Conservation (phyloP, 2,888 invertebrate species). For the Micropterix aruncella region DNA sequence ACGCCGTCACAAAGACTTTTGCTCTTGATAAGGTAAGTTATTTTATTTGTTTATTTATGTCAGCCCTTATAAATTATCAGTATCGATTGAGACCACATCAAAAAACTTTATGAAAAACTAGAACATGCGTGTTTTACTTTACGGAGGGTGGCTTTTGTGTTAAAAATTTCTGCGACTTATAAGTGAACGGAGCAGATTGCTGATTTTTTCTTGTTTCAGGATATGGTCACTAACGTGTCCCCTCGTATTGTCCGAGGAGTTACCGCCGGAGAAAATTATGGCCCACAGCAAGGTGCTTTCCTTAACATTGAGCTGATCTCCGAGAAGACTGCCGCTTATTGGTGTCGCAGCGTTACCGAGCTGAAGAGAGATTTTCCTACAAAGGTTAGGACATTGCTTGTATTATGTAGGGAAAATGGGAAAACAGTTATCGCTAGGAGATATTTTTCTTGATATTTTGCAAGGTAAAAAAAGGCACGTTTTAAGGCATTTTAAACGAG, state of each 20-base stretch:
- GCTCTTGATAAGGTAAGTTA: slow-evolving; percentile 88
- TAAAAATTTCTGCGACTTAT: slow-evolving; percentile 2
- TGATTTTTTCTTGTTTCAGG: slow-evolving; percentile 35
- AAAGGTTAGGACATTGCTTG: too few species aligned
- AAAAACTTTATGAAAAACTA: too few species aligned
- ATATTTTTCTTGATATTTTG: too few species aligned
- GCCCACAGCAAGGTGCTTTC: slow-evolving; percentile 94
- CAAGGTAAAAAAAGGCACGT: too few species aligned
- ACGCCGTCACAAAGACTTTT: slow-evolving; percentile 96
- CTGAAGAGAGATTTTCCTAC: slow-evolving; percentile 84
- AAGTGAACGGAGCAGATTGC: slow-evolving; percentile 1
- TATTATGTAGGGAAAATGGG: too few species aligned
- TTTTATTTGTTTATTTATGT: too few species aligned
- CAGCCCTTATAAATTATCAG: too few species aligned
- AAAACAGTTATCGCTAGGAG: too few species aligned
- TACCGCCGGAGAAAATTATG: slow-evolving; percentile 81
- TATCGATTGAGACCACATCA: too few species aligned
- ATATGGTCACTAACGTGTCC: slow-evolving; percentile 91
- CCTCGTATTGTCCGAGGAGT: slow-evolving; percentile 91
- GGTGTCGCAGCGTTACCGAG: slow-evolving; percentile 80
- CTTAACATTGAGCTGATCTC: slow-evolving; percentile 97
- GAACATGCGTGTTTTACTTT: too few species aligned
- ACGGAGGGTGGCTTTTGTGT: slow-evolving; percentile 1
- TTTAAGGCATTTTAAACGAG: too few species aligned
- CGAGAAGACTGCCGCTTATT: slow-evolving; percentile 89